These are phyloP conservation scores for Mustela nigripes DNA, from an alignment of 2,113 vertebrate species.

Conservation along the genomic window DNA sequence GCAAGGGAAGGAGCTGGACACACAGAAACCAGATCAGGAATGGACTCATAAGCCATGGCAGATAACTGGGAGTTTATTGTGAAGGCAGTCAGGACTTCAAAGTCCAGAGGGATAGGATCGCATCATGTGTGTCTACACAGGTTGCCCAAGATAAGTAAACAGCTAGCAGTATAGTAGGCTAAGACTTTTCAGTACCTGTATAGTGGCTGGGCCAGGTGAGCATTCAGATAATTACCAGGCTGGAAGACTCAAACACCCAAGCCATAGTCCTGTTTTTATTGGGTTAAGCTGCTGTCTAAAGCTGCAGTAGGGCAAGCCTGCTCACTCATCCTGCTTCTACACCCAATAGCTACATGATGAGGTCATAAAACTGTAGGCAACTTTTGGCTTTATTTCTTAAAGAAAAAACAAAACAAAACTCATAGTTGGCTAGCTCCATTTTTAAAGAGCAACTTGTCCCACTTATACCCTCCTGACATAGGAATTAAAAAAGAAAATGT, in stretches of 20 bases:
- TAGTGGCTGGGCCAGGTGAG: not conserved
- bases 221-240: not conserved
- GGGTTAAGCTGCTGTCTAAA: not conserved
- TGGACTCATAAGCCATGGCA: too few species aligned
- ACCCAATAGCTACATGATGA: not conserved
- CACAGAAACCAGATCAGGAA: not conserved
- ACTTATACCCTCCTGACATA: slow-evolving; percentile 31
- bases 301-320: slow-evolving; percentile 18
- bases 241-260: not conserved
- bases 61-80: not conserved
- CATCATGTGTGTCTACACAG: not conserved
- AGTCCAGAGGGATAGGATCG: not conserved
- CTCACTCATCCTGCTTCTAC: not conserved
- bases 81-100: not conserved
- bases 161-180: not conserved
- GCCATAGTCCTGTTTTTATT: not conserved
- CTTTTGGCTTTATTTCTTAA: slow-evolving; percentile 30
- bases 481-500: slow-evolving; percentile 77
- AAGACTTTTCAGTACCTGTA: not conserved
- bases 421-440: not conserved
- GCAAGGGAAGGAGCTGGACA: not conserved
- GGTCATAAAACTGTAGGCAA: slow-evolving; percentile 20
- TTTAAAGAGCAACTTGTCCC: slow-evolving; percentile 66
- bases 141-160: not conserved
- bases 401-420: slow-evolving; percentile 5